Conservation (phyloP, 1,140 invertebrate species). For the Panulirus ornatus region DNA sequence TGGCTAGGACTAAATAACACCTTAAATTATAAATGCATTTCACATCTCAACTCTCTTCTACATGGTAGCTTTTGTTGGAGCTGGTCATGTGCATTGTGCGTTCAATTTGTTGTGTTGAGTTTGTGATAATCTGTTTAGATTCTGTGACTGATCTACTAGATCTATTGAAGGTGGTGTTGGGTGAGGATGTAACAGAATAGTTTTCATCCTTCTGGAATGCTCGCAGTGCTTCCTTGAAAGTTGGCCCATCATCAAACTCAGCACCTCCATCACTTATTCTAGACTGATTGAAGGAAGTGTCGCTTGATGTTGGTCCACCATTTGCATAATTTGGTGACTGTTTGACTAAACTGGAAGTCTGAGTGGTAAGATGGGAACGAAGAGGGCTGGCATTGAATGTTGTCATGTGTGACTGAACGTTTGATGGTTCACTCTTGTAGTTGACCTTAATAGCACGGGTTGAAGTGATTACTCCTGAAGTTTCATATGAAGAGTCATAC, state of each 20-base stretch:
- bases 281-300: constrained; percentile 55
- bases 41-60: constrained; percentile 71
- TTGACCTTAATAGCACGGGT: constrained; percentile 75
- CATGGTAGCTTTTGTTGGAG: constrained; percentile 70
- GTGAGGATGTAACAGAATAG: constrained; percentile 54
- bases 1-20: background rate
- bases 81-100: constrained; percentile 72
- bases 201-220: constrained; percentile 71
- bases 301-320: constrained; percentile 25
- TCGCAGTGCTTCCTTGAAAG: constrained; percentile 73
- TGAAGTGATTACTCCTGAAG: constrained; percentile 76
- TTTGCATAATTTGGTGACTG: constrained; percentile 37
- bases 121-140: constrained; percentile 64
- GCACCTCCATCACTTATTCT: constrained; percentile 33
- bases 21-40: constrained; percentile 18
- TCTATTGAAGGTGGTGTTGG: constrained; percentile 71
- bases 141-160: constrained; percentile 59
- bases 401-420: constrained; percentile 1
- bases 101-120: constrained; percentile 73
- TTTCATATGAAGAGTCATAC: constrained; percentile 76
- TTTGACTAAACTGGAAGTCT: constrained; percentile 39
- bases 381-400: background rate
- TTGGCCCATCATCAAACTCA: constrained; percentile 72
- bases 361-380: constrained; percentile 27
- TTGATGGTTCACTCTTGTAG: constrained; percentile 55